Evolutionary conservation across 2,113 vertebrate species (phyloP).

Genomic region (Albula glossodonta): DNA sequence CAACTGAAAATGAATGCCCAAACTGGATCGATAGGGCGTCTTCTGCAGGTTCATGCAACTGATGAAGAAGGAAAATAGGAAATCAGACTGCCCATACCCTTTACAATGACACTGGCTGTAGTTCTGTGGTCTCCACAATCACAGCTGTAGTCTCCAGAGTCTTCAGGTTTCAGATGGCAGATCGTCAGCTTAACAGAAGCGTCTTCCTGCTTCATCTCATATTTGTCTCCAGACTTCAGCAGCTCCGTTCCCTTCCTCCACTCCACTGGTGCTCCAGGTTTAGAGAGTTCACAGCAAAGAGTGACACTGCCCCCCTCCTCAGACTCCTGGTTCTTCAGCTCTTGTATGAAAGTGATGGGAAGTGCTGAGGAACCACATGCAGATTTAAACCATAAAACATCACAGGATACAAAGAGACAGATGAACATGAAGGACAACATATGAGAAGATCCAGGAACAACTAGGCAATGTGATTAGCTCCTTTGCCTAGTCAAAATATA

Average conservation of each 20-base stretch:
- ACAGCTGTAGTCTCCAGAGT: slow-evolving; percentile 73
- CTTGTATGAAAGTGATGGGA: neutral
- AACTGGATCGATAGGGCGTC: neutral
- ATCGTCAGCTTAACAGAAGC: slow-evolving; percentile 67
- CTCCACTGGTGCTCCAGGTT: slow-evolving; percentile 61
- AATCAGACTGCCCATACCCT: slow-evolving; percentile 49
- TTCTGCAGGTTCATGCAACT: neutral
- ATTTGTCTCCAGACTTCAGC: slow-evolving; percentile 69
- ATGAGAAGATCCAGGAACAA: neutral
- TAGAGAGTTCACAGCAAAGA: slow-evolving; percentile 66
- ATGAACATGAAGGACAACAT: neutral
- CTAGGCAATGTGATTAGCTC: neutral
- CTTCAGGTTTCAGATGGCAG: slow-evolving; percentile 60
- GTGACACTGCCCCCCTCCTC: slow-evolving; percentile 64
- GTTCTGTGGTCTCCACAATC: slow-evolving; percentile 67
- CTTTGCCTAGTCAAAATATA: too few species aligned
- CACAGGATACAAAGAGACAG: neutral
- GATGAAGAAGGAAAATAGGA: neutral
- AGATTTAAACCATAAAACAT: neutral
- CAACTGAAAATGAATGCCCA: neutral
- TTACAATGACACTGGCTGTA: slow-evolving; percentile 64
- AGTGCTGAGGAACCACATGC: slow-evolving; percentile 49
- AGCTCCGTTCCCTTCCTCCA: slow-evolving; percentile 72
- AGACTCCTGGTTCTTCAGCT: slow-evolving; percentile 54
- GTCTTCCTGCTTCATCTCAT: slow-evolving; percentile 71